These are phyloP conservation scores for Rhagoletis zephyria DNA, from an alignment of 1,140 invertebrate species.

Conservation along the genomic window DNA sequence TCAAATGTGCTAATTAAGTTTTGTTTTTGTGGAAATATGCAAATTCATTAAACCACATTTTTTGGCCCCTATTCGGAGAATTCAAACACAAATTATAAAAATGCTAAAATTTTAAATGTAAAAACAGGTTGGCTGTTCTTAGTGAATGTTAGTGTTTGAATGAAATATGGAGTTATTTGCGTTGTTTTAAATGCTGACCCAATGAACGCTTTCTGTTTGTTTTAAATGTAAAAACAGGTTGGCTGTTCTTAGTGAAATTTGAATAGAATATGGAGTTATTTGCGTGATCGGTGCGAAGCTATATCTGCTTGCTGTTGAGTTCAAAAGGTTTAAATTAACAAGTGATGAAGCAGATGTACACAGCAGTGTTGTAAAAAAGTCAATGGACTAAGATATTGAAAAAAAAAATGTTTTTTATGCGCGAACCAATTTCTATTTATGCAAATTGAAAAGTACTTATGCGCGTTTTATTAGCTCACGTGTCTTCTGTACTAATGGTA, in stretches of 20 bases:
- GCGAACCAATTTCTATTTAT: too few species aligned
- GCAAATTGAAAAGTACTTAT: too few species aligned
- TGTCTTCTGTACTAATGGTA: too few species aligned
- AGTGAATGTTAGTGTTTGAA: not conserved
- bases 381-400: too few species aligned
- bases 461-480: too few species aligned
- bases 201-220: not conserved
- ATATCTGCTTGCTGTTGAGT: too few species aligned
- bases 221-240: not conserved
- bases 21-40: conserved; percentile 9
- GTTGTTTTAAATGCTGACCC: not conserved
- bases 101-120: not conserved
- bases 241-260: not conserved
- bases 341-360: too few species aligned
- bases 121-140: not conserved
- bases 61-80: not conserved
- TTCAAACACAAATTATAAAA: not conserved
- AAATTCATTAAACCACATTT: not conserved
- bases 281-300: not conserved
- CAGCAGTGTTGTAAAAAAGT: too few species aligned
- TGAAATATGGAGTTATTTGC: not conserved
- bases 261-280: too few species aligned
- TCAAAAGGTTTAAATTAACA: too few species aligned
- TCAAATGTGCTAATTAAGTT: not conserved
- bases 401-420: too few species aligned